Evolutionary conservation across 2,113 vertebrate genomes (phyloP).

Genomic region (Neotoma lepida): DNA sequence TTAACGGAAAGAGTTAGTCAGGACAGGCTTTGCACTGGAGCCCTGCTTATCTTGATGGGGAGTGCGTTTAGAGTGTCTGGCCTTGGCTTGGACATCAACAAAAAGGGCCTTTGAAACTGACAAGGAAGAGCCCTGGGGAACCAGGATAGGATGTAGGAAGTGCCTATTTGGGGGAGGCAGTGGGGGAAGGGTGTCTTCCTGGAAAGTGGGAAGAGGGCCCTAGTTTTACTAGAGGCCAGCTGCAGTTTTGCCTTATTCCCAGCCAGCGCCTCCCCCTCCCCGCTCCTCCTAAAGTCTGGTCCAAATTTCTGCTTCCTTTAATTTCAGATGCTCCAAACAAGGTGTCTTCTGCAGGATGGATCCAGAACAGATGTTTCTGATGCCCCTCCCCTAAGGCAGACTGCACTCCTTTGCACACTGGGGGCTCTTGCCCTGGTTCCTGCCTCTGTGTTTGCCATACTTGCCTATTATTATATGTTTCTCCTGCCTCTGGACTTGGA

Average conservation of each 20-base stretch:
- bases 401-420: background rate
- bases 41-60: constrained; percentile 75
- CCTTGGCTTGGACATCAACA: constrained; percentile 58
- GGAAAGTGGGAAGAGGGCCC: background rate
- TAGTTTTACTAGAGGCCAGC: background rate
- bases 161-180: background rate
- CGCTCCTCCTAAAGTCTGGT: background rate
- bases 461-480: background rate
- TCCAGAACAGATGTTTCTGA: background rate
- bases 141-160: background rate
- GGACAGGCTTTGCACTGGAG: constrained; percentile 79
- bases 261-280: background rate
- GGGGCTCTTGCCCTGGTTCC: background rate
- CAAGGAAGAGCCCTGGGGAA: constrained; percentile 38
- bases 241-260: background rate
- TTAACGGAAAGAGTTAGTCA: constrained; percentile 78
- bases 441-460: background rate
- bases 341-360: background rate
- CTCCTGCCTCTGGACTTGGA: background rate
- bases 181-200: background rate
- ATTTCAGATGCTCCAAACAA: background rate
- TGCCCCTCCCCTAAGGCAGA: background rate
- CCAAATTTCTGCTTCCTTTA: constrained; percentile 43
- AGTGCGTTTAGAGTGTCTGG: constrained; percentile 71
- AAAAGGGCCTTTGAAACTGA: constrained; percentile 65